Evolutionary conservation across 37 sponge, comb jelly and placozoan species (phyloP), one percentile per base, ranked within the genome.

Genomic region (Oscarella lobularis): DNA sequence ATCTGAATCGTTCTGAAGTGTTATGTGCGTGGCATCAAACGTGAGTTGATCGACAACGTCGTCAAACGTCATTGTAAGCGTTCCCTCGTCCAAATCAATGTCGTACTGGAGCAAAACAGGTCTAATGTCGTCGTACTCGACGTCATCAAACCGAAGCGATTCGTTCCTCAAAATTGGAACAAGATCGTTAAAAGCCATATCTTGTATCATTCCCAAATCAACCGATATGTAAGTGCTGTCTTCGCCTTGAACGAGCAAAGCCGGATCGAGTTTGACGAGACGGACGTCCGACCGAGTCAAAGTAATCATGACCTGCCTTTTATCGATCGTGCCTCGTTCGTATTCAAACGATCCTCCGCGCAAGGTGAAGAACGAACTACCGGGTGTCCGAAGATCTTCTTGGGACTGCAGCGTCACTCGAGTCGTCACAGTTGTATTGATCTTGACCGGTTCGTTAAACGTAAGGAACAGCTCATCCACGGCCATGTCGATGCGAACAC

Each of bases 371-470:
- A 29, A 68, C 31, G 6, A 4, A 4, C 6, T 14, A 20, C 71
- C 71, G 6, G 31, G 6, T 32, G 5, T 20, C 35, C 31, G 29
- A 32, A 68, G 31, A 4, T 30, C 6, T 68, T 4, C 4, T 14
- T 29, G 31, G 0, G 72, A 65, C 39, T 89, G 90, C 6, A 94
- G 74, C 3, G 88, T 87, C 27, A 94, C 81, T 36, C 39, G 67
- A 1, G 80, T 74, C 38, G 73, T 75, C 0, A 77, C 77, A 36
- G 85, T 81, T 33, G 82, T 73, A 60, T 78, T 87, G 37, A 87
- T 37, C 48, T 81, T 73, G 0, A 94, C 85, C 2, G 95, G 95
- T 74, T 94, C 95, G 82, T 84, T 81, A 39, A 94, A 94, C 2
- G 81, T 85, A n/a, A 94, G 83, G 36, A 34, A 80, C 3, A 90